Conservation (phyloP, 2,797 vertebrate genomes). For the Gallinago stenura region DNA sequence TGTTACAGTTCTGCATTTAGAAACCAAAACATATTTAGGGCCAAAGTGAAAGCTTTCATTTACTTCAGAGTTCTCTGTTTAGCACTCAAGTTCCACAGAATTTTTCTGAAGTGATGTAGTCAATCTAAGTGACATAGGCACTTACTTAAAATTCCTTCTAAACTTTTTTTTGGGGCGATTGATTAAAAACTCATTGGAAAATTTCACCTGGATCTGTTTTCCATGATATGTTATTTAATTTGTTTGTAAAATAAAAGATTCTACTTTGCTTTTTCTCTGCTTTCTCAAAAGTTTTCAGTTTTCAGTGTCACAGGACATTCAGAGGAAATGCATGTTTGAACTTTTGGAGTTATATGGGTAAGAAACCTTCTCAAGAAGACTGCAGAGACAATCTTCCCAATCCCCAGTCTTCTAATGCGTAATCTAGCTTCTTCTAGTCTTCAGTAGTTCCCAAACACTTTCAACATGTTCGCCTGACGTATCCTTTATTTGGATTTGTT, state of each 20-base stretch:
- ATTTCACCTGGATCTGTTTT: neutral
- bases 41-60: neutral
- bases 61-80: neutral
- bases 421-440: neutral
- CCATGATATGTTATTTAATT: neutral
- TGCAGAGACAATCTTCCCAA: neutral
- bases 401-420: neutral
- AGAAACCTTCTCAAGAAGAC: neutral
- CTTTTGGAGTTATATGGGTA: neutral
- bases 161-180: neutral
- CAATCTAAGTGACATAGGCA: neutral
- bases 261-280: neutral
- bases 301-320: neutral
- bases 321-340: neutral
- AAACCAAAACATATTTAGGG: neutral
- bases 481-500: neutral
- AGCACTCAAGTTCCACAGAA: neutral
- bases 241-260: neutral
- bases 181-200: neutral
- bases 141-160: neutral
- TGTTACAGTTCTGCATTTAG: neutral
- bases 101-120: neutral
- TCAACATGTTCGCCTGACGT: neutral
- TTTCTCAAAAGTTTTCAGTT: neutral
- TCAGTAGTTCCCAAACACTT: neutral